Percentiles rank a stretch among this genome's conserved stretches.
Conservation (phyloP, 2,888 invertebrate genomes). For the Volucella zonaria region DNA sequence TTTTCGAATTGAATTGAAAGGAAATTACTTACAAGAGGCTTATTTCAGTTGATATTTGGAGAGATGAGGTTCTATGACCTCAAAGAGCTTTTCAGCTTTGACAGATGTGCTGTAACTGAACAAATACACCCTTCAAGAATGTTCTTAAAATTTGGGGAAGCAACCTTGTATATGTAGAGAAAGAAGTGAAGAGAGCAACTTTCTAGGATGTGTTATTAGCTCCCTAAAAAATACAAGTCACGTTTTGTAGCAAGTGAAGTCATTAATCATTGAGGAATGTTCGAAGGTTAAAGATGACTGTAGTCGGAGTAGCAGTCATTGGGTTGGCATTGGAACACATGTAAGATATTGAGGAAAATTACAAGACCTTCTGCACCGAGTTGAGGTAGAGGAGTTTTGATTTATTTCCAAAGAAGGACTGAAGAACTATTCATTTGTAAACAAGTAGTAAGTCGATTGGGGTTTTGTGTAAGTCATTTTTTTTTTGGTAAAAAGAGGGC, state of each 20-base stretch:
- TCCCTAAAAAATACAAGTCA: constrained; percentile 19
- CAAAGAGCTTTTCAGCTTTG: no score
- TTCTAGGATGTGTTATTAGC: constrained; percentile 6
- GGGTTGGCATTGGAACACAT: neutral
- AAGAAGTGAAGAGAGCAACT: neutral
- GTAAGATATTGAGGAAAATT: constrained; percentile 22
- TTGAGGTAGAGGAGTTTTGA: constrained; percentile 18
- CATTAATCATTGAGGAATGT: constrained; percentile 41
- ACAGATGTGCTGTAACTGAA: no score
- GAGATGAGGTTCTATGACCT: no score
- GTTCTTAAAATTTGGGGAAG: no score
- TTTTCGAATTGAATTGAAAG: no score
- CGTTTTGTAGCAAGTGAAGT: constrained; percentile 2
- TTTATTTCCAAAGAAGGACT: constrained; percentile 22
- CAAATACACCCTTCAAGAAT: no score
- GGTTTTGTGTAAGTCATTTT: neutral
- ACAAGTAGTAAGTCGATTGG: neutral
- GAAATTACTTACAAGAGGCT: no score
- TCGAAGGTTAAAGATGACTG: neutral
- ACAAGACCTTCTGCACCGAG: constrained; percentile 17
- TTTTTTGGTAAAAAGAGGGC: no score
- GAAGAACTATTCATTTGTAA: constrained; percentile 26
- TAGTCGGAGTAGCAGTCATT: neutral
- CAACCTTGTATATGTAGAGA: no score
- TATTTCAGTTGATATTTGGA: no score